phyloP scores from a whole-genome alignment of 2,888 invertebrate species.

The Apocheima hispidaria region DNA sequence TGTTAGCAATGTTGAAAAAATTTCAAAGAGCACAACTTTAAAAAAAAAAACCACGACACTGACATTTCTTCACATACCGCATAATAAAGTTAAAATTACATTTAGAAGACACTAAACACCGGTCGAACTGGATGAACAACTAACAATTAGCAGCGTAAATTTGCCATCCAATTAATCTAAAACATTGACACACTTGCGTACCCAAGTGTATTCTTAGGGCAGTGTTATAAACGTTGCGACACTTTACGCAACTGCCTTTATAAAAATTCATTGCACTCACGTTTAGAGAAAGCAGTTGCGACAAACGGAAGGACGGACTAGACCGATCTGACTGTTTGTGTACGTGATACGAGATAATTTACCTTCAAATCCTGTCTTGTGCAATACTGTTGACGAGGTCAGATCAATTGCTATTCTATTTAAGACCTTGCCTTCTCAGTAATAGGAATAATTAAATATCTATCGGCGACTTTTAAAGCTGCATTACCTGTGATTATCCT shows the following conservation, averaged over 20 bases:
- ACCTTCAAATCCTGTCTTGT: conserved; percentile 61
- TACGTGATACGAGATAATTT: conserved; percentile 69
- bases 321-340: conserved; percentile 56
- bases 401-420: conserved; percentile 41
- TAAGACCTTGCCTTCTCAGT: conserved; percentile 42
- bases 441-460: conserved; percentile 39
- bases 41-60: not conserved
- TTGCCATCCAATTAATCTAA: conserved; percentile 58
- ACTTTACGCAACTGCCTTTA: conserved; percentile 44
- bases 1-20: not conserved
- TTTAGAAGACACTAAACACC: conserved; percentile 23
- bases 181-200: conserved; percentile 69
- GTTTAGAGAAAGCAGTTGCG: conserved; percentile 72
- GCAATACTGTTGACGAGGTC: conserved; percentile 50
- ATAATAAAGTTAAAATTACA: conserved; percentile 12
- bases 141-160: conserved; percentile 54
- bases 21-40: not conserved
- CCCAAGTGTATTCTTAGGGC: conserved; percentile 59
- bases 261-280: conserved; percentile 66
- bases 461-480: conserved; percentile 16
- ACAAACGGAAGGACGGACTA: conserved; percentile 63
- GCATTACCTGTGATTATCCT: conserved; percentile 38
- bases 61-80: conserved; percentile 1
- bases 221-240: conserved; percentile 50
- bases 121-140: conserved; percentile 38